Evolutionary conservation across 2,113 vertebrate genomes (phyloP), one percentile per base, ranked within the genome.

Genomic region (Rhabdornis inornatus): DNA sequence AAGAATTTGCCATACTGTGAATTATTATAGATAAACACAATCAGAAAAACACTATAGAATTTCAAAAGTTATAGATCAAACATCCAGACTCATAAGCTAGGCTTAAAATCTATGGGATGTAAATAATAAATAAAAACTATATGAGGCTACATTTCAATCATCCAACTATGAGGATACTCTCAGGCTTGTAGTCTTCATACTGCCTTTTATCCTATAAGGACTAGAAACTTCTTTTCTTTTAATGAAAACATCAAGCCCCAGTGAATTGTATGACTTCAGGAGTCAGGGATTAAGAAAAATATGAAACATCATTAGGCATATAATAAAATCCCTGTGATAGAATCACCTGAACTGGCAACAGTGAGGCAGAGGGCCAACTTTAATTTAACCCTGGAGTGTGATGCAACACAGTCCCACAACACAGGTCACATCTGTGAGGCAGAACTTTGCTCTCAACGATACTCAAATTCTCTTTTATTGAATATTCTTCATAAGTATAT

Each of bases 201-300:
- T 93, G 52, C 15, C 25, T 88, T 90, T 50, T 83, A 20, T 25
- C 3, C 5, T 69, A 13, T 31, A 63, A 93, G 40, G 30, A 47
- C 71, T 52, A 88, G 76, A 63, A 94, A 69, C 9, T 59, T 94
- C 42, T 90, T 80, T 90, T 45, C 24, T 77, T 93, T 88, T 92
- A 83, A 90, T 90, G 91, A 91, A 94, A 96, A 83, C 24, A 56
- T 30, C 40, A 82, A 95, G 20, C 66, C 23, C 21, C 74, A 50
- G 53, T 92, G 84, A 85, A 89, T 82, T 37, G 42, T 40, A 47
- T 76, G 74, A 95, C 45, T 97, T 89, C 91, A 83, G 78, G 82
- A 96, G 66, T 63, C 55, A 83, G 28, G 42, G 75, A 94, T 95
- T 95, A 97, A 93, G 87, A 86, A 90, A 94, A 94, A 91, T 89